Evolutionary conservation across 2,113 vertebrate species (phyloP).

Genomic region (Poeciliopsis turrubarensis): DNA sequence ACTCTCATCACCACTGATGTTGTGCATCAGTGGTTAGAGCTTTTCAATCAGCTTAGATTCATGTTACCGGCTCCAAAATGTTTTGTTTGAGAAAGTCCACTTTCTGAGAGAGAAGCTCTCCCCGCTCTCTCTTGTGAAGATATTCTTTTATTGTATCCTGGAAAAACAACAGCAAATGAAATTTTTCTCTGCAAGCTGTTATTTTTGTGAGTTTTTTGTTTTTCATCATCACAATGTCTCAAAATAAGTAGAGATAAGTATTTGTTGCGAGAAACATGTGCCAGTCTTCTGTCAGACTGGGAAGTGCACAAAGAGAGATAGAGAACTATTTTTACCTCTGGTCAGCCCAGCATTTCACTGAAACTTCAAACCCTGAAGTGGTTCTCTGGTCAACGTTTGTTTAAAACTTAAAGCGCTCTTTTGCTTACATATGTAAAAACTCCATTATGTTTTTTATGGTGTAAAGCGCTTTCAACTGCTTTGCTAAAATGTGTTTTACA

Average conservation of each 20-base stretch:
- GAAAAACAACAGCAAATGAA: not conserved
- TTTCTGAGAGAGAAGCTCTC: slow-evolving; percentile 86
- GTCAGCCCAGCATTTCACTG: no score
- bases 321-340: no score
- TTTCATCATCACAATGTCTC: not conserved
- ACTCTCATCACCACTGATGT: not conserved
- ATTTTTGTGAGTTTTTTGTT: not conserved
- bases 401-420: no score
- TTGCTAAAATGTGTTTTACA: no score
- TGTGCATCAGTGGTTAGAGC: not conserved
- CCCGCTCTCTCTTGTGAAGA: slow-evolving; percentile 80
- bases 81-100: slow-evolving; percentile 76
- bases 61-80: slow-evolving; percentile 83
- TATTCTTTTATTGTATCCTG: slow-evolving; percentile 86
- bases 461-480: no score
- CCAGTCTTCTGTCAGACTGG: no score
- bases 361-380: no score
- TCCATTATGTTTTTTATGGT: no score
- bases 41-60: not conserved
- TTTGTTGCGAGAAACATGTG: no score
- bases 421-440: no score
- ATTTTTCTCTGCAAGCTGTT: not conserved
- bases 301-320: no score
- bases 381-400: no score
- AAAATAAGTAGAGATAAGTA: not conserved